These are phyloP conservation scores for Adelphocoris suturalis DNA, from an alignment of 2,888 invertebrate species.

Conservation along the genomic window DNA sequence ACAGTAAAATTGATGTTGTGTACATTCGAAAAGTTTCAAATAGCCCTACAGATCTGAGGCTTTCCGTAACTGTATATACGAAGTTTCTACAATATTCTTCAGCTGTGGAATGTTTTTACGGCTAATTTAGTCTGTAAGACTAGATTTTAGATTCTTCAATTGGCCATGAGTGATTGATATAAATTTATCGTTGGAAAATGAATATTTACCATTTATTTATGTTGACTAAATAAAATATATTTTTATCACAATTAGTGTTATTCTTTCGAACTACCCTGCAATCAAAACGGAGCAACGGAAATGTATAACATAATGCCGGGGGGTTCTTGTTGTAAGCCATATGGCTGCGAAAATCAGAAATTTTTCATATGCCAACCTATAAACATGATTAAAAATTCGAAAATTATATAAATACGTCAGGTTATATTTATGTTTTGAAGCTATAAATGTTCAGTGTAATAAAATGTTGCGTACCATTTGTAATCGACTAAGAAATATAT, in stretches of 20 bases:
- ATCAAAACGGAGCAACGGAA: too few relatives aligned
- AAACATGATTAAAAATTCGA: too few relatives aligned
- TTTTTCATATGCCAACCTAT: too few relatives aligned
- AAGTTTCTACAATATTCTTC: neutral
- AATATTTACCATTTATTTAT: neutral
- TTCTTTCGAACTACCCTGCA: neutral
- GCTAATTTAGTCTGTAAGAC: neutral
- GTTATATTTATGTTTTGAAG: too few relatives aligned
- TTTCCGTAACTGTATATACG: neutral
- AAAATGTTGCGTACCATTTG: too few relatives aligned
- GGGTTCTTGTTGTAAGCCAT: too few relatives aligned
- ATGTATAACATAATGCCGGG: too few relatives aligned
- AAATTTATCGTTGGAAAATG: neutral
- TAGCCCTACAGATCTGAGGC: neutral
- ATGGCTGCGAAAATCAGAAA: too few relatives aligned
- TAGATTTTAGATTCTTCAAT: neutral
- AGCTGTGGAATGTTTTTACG: slow-evolving; percentile 14
- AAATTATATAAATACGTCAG: too few relatives aligned
- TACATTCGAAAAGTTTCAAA: neutral
- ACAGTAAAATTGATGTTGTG: neutral
- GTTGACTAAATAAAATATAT: slow-evolving; percentile 29
- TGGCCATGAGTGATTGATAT: neutral
- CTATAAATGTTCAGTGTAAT: too few relatives aligned
- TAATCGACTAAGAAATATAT: too few relatives aligned
- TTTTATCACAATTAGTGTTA: neutral